Evolutionary conservation across 2,113 vertebrate genomes (phyloP), one percentile per base, ranked within the genome.

Genomic region (Paralichthys olivaceus): DNA sequence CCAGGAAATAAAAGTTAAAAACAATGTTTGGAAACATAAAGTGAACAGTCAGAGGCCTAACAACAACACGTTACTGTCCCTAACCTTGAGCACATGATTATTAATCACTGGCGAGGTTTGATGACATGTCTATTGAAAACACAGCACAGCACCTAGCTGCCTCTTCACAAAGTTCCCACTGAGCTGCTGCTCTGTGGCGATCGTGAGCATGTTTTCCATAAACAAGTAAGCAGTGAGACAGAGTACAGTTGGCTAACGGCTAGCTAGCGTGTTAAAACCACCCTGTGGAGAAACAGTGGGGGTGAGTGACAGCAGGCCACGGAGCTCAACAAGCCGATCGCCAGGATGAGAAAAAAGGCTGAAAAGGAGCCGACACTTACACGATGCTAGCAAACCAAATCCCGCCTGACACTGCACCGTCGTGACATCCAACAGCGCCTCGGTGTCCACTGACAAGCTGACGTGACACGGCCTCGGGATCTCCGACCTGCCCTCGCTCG

Each of bases 381-480:
- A 80, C 76, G 65, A 76, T 75, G 88, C 88, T 91, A 93, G 92
- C 92, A 91, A 91, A 93, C 83, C 92, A 89, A 80, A 88, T 34
- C 77, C 32, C 57, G 80, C 34, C 72, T 51, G 71, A 67, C 70
- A 76, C 43, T 54, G 75, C 72, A 77, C 81, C 79, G 79, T 70
- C 87, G 92, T 85, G 89, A 89, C 90, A 88, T 93, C 87, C 90
- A 92, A 91, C 86, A 89, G 81, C 84, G 57, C 72, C 80, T 62
- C 67, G 57, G 65, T 87, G 70, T 81, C 56, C 67, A 34, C 72
- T 85, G 81, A 80, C 79, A 75, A n/a, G 83, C 61, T 79, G 88
- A 88, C 85, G 85, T 80, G 65, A 81, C 88, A 85, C 74, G 81
- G 84, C 73, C 82, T 72, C 77, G 3, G 78, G 62, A 63, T 76